Evolutionary conservation across 2,888 invertebrate species (phyloP), one percentile per base, ranked within the genome.

Genomic region (Sisyra nigra): DNA sequence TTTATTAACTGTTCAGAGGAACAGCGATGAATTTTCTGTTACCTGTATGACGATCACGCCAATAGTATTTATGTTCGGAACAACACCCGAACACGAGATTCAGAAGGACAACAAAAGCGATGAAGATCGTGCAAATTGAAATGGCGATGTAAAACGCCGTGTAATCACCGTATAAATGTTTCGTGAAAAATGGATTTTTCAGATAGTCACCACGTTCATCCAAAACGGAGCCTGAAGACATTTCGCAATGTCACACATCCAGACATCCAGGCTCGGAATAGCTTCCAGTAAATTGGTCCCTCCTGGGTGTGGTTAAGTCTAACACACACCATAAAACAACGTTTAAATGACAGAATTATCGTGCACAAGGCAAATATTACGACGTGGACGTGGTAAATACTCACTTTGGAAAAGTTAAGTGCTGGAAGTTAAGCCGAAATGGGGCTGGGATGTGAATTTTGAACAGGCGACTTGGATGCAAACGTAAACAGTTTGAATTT

Each of bases 81-180:
- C 87, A 82, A 59, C 79, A 88, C 56, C 86, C 85, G 57, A 85
- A 74, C 30, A 80, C 69, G 24, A 87, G 66, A 61, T 89, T 89
- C 46, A 89, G 57, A 48, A 84, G 68, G 47, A 88, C 69, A 46
- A 91, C 63, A 15, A 75, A 65, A 8, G 76, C 69, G 42, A 77
- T 72, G 50, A 89, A 60, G 32, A 86, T 66, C 4, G 85, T 73
- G 60, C 84, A 81, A 58, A 89, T 73, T 18, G 80, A 76, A 48
- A 89, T 79, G 13, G 78, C 73, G 51, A 84, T 75, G 67, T 89
- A 89, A 66, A 91, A 89, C 36, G 80, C 74, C n/a, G 82, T 79
- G 57, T 80, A 89, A 62, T 88, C 80, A 46, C 84, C 80, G 61
- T 68, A 72, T 48, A 67, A 65, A 52, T 65, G 68, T 33, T 33